Percentiles rank a stretch among this genome's conserved stretches.
Evolutionary conservation across 2,888 invertebrate species (phyloP).

Genomic region (Cantharis lateralis): DNA sequence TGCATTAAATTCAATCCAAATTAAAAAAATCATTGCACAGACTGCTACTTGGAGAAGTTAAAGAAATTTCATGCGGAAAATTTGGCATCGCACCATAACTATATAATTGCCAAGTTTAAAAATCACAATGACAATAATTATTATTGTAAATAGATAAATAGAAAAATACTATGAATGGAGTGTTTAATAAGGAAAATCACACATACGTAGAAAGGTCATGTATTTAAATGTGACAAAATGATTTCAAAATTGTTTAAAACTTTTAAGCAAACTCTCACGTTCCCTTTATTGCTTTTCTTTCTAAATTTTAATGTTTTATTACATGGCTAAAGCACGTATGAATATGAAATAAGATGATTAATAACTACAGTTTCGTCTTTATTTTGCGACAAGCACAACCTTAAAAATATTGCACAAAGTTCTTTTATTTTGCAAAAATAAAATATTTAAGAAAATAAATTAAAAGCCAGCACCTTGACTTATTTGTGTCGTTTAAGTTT

Average conservation of each 20-base stretch:
- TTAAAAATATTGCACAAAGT: neutral
- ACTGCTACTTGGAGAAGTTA: neutral
- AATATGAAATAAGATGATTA: neutral
- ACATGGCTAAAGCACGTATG: neutral
- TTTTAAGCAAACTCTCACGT: conserved; percentile 16
- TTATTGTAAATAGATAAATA: neutral
- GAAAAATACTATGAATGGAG: neutral
- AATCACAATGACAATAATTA: neutral
- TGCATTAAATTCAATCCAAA: neutral
- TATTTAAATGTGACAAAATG: conserved; percentile 14
- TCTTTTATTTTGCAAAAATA: neutral
- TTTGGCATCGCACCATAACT: neutral
- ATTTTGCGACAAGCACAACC: neutral
- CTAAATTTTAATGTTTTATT: neutral
- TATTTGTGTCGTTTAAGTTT: conserved; percentile 2
- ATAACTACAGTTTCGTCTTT: neutral
- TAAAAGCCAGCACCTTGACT: conserved; percentile 1
- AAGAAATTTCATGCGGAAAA: neutral
- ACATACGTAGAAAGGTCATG: conserved; percentile 16
- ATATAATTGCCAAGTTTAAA: neutral
- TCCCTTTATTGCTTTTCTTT: neutral
- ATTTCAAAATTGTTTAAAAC: conserved; percentile 10
- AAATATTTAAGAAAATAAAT: neutral
- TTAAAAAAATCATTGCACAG: neutral
- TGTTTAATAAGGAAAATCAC: conserved; percentile 1